Evolutionary conservation across 2,888 invertebrate genomes (phyloP).

Genomic region (Nephrotoma guestfalica): DNA sequence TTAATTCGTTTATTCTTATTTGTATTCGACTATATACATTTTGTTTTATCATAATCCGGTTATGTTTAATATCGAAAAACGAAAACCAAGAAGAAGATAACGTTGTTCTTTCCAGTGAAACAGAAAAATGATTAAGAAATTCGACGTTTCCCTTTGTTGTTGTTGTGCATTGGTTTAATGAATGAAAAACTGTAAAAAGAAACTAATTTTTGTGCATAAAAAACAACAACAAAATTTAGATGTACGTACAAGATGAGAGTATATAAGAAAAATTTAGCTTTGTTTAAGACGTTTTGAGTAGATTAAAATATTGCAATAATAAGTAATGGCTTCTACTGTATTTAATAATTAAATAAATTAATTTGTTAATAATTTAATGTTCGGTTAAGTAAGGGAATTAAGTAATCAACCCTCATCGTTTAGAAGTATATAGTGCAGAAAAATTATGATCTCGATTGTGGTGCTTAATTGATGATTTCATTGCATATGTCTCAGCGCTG

Average conservation of each 20-base stretch:
- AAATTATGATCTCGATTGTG: not conserved
- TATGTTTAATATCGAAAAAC: not conserved
- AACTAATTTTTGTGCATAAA: not conserved
- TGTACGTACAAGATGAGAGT: not conserved
- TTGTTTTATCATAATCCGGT: not conserved
- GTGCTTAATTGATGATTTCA: too few relatives aligned
- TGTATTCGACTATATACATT: not conserved
- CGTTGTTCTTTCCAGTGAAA: not conserved
- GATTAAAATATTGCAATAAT: not conserved
- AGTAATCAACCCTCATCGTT: not conserved
- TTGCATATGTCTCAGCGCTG: too few relatives aligned
- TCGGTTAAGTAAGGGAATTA: not conserved
- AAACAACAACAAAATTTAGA: not conserved
- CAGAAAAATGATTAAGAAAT: not conserved
- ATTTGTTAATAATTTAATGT: not conserved
- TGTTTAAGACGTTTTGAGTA: not conserved
- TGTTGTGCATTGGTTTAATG: not conserved
- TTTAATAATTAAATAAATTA: not conserved
- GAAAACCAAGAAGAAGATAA: not conserved
- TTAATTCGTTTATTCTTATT: not conserved
- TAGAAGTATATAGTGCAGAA: not conserved
- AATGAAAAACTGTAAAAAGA: not conserved
- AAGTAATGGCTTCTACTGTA: not conserved
- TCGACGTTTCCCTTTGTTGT: not conserved
- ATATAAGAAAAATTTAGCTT: not conserved